Conservation (phyloP, 2,797 vertebrate species). For the Tenualosa ilisha region DNA sequence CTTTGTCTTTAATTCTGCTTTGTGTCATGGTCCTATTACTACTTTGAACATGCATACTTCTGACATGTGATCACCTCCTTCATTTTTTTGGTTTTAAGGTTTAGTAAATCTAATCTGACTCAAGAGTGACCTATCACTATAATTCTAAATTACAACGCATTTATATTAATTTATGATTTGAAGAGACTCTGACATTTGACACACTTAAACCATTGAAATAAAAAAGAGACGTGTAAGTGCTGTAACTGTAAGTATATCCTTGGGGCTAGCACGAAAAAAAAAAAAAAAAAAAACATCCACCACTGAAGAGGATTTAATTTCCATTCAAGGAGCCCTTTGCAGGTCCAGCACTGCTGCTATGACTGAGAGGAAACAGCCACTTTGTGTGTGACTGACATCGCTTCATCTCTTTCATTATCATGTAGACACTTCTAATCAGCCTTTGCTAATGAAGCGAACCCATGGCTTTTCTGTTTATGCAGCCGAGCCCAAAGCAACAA, state of each 20-base stretch:
- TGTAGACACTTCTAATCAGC: slow-evolving; percentile 36
- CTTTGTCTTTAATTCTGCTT: background rate
- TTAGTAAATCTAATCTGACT: slow-evolving; percentile 25
- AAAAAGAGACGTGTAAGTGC: background rate
- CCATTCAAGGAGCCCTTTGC: slow-evolving; percentile 29
- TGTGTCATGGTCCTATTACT: background rate
- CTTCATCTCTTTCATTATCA: slow-evolving; percentile 41
- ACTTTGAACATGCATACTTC: no score
- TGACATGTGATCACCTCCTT: no score
- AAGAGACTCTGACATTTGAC: background rate
- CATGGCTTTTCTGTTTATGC: background rate
- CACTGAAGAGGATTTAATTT: slow-evolving; percentile 24
- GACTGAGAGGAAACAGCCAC: slow-evolving; percentile 32
- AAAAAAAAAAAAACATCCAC: background rate
- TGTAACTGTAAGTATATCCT: no score
- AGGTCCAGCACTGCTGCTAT: slow-evolving; percentile 20
- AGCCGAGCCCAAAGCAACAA: slow-evolving; percentile 4
- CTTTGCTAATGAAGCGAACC: slow-evolving; percentile 24
- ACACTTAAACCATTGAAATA: background rate
- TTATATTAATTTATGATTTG: background rate
- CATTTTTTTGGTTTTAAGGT: background rate
- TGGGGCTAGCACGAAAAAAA: background rate
- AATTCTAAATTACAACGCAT: slow-evolving; percentile 26
- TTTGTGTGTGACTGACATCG: slow-evolving; percentile 41
- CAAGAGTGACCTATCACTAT: slow-evolving; percentile 28